Percentiles rank a stretch among this genome's conserved stretches.
Evolutionary conservation across 2,888 invertebrate genomes (phyloP).

Genomic region (Pachycephus smyrnensis): DNA sequence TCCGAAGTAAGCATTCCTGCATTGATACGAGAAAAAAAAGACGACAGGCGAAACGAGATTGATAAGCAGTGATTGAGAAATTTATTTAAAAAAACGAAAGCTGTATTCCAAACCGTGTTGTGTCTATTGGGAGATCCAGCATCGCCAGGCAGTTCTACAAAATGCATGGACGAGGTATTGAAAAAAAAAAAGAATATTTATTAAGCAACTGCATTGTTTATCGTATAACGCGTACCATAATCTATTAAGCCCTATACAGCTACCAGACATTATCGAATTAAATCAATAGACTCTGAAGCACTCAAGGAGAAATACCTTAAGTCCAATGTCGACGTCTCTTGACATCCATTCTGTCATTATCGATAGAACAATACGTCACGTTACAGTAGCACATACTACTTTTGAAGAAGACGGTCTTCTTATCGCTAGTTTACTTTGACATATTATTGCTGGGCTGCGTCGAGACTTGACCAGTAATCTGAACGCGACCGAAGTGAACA

Average conservation of each 20-base stretch:
- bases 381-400: background rate
- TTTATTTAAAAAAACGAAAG: background rate
- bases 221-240: background rate
- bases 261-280: background rate
- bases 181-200: background rate
- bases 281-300: background rate
- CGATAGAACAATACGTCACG: background rate
- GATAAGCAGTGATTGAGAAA: background rate
- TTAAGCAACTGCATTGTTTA: background rate
- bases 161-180: background rate
- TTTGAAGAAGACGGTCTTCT: constrained; percentile 10
- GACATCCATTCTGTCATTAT: background rate
- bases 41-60: too few species aligned
- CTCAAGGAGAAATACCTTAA: background rate
- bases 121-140: background rate
- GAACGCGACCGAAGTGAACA: constrained; percentile 2
- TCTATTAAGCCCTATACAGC: background rate
- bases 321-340: background rate
- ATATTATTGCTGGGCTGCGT: constrained; percentile 17
- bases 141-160: background rate
- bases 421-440: constrained; percentile 12
- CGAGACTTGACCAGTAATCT: constrained; percentile 17
- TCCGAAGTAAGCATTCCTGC: background rate
- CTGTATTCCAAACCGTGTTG: too few species aligned
- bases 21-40: background rate